Percentiles rank a stretch among this genome's conserved stretches.
Evolutionary conservation across 2,888 invertebrate genomes (phyloP).

Genomic region (Steinernema carpocapsae): DNA sequence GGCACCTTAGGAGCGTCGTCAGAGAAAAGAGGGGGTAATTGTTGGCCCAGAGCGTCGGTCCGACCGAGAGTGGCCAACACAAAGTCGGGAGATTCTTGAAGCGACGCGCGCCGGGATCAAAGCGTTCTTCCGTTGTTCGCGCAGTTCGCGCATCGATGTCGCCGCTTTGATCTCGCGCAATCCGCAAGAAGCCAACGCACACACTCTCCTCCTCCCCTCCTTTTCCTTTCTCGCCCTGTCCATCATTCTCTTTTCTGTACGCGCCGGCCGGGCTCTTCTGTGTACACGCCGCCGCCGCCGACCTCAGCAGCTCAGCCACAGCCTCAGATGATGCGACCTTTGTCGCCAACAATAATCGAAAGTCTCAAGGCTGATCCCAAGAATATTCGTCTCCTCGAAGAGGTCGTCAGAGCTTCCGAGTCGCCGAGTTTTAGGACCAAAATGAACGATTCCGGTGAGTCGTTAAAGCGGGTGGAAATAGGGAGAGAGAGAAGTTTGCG

Average conservation of each 20-base stretch:
- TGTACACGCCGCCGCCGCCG: not conserved
- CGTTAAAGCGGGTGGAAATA: too few relatives aligned
- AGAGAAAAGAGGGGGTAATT: not conserved
- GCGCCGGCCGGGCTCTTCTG: too few relatives aligned
- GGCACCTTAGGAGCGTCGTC: not conserved
- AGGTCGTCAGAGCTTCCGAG: not conserved
- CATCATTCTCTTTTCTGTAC: too few relatives aligned
- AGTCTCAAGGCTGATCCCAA: constrained; percentile 21
- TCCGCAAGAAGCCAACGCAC: constrained; percentile 4
- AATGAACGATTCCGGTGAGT: constrained; percentile 16
- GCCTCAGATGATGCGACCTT: constrained; percentile 18
- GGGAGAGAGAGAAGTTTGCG: too few relatives aligned
- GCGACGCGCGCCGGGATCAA: constrained; percentile 15
- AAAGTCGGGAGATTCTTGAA: too few relatives aligned
- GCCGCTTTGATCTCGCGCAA: constrained; percentile 27
- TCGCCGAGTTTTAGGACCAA: not conserved
- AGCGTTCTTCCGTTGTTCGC: constrained; percentile 18
- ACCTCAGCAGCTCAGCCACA: not conserved
- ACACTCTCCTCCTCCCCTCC: not conserved
- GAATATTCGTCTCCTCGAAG: constrained; percentile 8
- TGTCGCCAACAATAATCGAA: constrained; percentile 2
- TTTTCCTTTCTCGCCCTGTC: too few relatives aligned
- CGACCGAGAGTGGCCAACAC: too few relatives aligned
- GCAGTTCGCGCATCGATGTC: not conserved
- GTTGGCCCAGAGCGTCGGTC: not conserved